A percentile compares a stretch with the other conserved stretches of the same genome.
Conservation (phyloP, 2,888 invertebrate genomes). For the Acleris sparsana region DNA sequence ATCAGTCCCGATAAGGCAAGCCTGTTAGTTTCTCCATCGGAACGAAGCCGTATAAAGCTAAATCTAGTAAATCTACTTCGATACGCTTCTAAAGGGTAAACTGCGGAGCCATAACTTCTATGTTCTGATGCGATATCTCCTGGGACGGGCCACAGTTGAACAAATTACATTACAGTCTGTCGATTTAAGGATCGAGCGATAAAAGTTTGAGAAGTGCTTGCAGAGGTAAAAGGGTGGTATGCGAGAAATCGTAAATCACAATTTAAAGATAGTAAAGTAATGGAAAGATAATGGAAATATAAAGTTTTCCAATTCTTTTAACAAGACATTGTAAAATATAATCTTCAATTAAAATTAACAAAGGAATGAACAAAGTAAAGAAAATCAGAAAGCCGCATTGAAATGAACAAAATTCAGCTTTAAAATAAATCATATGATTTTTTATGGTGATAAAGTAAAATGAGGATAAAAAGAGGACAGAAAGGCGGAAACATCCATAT, state of each 20-base stretch:
- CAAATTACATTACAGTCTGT: slow-evolving; percentile 56
- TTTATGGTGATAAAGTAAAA: too few relatives aligned
- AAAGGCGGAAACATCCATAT: slow-evolving; percentile 40
- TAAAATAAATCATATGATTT: too few relatives aligned
- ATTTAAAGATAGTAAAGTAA: slow-evolving; percentile 35
- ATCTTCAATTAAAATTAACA: too few relatives aligned
- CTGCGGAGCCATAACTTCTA: slow-evolving; percentile 56
- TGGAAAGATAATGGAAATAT: slow-evolving; percentile 30
- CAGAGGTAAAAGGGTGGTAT: slow-evolving; percentile 40
- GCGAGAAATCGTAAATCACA: slow-evolving; percentile 42
- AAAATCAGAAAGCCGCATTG: too few relatives aligned
- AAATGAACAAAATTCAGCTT: too few relatives aligned
- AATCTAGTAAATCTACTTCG: slow-evolving; percentile 57
- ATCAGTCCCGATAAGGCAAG: slow-evolving; percentile 48
- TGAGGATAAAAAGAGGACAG: slow-evolving; percentile 30
- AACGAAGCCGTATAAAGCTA: slow-evolving; percentile 53
- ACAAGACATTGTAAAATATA: slow-evolving; percentile 15
- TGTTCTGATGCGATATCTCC: slow-evolving; percentile 54
- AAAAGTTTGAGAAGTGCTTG: slow-evolving; percentile 55
- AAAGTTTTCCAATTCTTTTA: slow-evolving; percentile 26
- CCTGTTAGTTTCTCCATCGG: slow-evolving; percentile 51
- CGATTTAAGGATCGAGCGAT: slow-evolving; percentile 56
- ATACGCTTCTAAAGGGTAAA: slow-evolving; percentile 48
- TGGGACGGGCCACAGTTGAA: slow-evolving; percentile 49
- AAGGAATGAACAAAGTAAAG: too few relatives aligned